Base-by-base conservation (phyloP, 2,888 invertebrate species). In the Cataglyphis livida region DNA sequence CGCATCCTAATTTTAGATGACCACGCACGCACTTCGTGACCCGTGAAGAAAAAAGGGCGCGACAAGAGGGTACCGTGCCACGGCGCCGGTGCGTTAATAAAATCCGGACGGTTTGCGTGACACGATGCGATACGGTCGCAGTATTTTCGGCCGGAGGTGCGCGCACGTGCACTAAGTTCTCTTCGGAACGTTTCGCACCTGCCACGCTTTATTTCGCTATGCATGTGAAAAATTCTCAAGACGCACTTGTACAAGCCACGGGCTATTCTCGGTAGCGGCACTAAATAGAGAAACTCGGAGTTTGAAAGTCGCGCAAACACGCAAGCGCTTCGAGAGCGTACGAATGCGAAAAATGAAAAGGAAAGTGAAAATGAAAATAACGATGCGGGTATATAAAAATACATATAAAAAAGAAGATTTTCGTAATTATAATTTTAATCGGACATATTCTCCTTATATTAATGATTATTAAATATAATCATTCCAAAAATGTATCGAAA, bases 1-100 rank as follows among this genome's bases (percentile, higher is more conserved):
- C 84, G n/a, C n/a, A 88, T 89, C 85, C 87, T 89, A 89, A 91
- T 91, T 91, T 87, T 76, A 81, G 84, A 84, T 70, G 73, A 73
- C 44, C 88, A 82, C 87, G 86, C 87, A 86, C 86, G 84, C 84
- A 85, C 78, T 62, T 41, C 48, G 84, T 25, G 41, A 32, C 51
- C 65, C 21, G 65, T 38, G 70, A 81, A 81, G 78, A 70, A 75
- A 70, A 73, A 64, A 57, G 10, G 15, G 18, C 38, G 9, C 28
- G 28, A 64, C 28, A 71, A 65, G 73, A 84, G 75, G 74, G 48
- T 51, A 28, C 18, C 82, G 38, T 62, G 61, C 44, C 38, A 44
- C 28, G 21, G 64, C 21, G 51, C n/a, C 66, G 73, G 82, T 62
- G 82, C 48, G 86, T 83, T 90, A 90, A 88, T 89, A 85, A 89